These are phyloP conservation scores for Abrostola tripartita DNA, from an alignment of 2,888 invertebrate genomes.

Conservation along the genomic window DNA sequence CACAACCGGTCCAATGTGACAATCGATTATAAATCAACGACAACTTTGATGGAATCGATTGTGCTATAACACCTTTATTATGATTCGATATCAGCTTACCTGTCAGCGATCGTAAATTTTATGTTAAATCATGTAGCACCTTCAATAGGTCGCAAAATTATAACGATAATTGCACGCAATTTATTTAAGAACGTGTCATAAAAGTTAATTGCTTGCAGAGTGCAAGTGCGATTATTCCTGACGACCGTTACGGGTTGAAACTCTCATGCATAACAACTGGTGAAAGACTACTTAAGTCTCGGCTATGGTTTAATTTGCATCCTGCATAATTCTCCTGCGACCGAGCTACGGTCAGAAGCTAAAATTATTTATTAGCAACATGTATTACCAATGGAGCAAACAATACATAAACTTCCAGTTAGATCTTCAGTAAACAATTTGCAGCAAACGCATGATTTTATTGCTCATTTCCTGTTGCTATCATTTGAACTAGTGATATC, in stretches of 20 bases:
- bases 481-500: conserved; percentile 26
- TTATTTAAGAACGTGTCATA: background rate
- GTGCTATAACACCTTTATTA: conserved; percentile 56
- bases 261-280: conserved; percentile 11
- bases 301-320: conserved; percentile 22
- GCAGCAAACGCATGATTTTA: background rate
- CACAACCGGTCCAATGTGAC: conserved; percentile 71
- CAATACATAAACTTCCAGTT: background rate
- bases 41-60: conserved; percentile 58
- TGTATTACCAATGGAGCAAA: background rate
- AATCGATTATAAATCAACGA: conserved; percentile 81
- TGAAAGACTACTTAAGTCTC: conserved; percentile 5
- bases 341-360: background rate
- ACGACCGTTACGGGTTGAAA: conserved; percentile 9
- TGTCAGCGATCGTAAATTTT: conserved; percentile 32
- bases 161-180: background rate
- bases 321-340: conserved; percentile 9
- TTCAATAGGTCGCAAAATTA: background rate
- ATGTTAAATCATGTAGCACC: conserved; percentile 16
- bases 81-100: conserved; percentile 33
- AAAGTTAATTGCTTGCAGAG: conserved; percentile 1
- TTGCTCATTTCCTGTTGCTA: conserved; percentile 12
- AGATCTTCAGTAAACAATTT: no score
- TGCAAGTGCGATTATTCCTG: conserved; percentile 1
- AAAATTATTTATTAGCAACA: background rate